Evolutionary conservation across 2,888 invertebrate species (phyloP), one percentile per base, ranked within the genome.

Genomic region (Noctua janthina): DNA sequence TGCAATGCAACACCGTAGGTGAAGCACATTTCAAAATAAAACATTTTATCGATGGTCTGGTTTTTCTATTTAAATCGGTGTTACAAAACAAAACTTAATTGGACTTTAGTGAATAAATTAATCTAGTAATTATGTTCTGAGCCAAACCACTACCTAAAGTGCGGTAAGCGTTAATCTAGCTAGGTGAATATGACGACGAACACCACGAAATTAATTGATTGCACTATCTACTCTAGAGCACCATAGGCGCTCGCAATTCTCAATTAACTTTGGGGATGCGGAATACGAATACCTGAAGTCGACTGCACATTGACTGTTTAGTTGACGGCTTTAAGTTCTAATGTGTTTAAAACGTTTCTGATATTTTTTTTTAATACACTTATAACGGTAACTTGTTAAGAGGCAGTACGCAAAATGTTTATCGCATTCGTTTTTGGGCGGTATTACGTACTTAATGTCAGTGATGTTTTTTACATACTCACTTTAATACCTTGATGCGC

Each of bases 151-250:
- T 23, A 56, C 23, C 59, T 17, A 35, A 74, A 74, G n/a, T 76
- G 29, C 17, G 20, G 17, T 68, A 49, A 43, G n/a, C 20, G 43
- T 15, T 39, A n/a, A 49, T 29, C n/a, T 54, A n/a, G 35, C 1
- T 56, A 35, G 20, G 15, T 49, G 49, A 56, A 35, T 15, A 64
- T 29, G 10, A 56, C 29, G 62, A 62, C 13, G 35, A 51, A 15
- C 39, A 59, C 39, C 23, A 39, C 23, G 29, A 51, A 56, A 68
- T 62, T 62, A 84, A 68, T 68, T 67, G 43, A 4, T 51, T 54
- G 62, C 51, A 39, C 23, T 46, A 15, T 29, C 15, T 49, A 49
- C 13, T 39, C 62, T 54, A n/a, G 23, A 82, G 29, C 46, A 23
- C 23, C 49, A 43, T 17, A 49, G 54, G 23, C 15, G 7, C 29